Evolutionary conservation across 1,140 invertebrate species (phyloP), one percentile per base, ranked within the genome.

Genomic region (Dinoponera quadriceps): DNA sequence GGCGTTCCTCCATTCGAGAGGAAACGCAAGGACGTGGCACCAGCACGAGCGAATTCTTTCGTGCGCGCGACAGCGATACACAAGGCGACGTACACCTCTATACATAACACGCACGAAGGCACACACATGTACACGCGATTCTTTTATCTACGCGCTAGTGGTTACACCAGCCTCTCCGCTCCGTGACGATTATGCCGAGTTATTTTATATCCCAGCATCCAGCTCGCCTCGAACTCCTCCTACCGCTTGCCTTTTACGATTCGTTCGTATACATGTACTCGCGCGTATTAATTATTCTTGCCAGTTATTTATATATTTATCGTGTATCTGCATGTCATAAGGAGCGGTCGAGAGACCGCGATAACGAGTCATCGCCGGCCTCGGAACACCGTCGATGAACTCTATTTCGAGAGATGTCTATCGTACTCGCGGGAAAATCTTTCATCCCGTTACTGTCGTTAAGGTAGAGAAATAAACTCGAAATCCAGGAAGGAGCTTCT

Each of bases 21-120:
- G 88, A 89, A 88, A 86, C 87, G 88, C 88, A 89, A 89, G 88
- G 88, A 88, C 88, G 88, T 78, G 73, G 71, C 86, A 57, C 44
- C 51, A 55, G 57, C 78, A 49, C 66, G 60, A 49, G 33, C 77
- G 68, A 80, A 83, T 65, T 74, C 49, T 71, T 82, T 73, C 78
- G 62, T 48, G 16, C 54, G 55, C 59, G 11, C 48, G 18, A 33
- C 29, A 5, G 20, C 20, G 62, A 51, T 62, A 65, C 20, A 49
- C 29, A 55, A 54, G 18, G 33, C 0, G 29, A 20, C 38, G 5
- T 16, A 22, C 33, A 49, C 20, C 3, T 11, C 33, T 16, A 16
- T 18, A 1, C 62, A 25, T 13, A 5, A 2, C 13, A 2, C 18
- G 27, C 25, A 54, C 51, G n/a, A n/a, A n/a, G n/a, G 7, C 1